A percentile compares a stretch with the other conserved stretches of the same genome.
Conservation (phyloP, 2,888 invertebrate genomes). For the Ormyrus nitidulus region DNA sequence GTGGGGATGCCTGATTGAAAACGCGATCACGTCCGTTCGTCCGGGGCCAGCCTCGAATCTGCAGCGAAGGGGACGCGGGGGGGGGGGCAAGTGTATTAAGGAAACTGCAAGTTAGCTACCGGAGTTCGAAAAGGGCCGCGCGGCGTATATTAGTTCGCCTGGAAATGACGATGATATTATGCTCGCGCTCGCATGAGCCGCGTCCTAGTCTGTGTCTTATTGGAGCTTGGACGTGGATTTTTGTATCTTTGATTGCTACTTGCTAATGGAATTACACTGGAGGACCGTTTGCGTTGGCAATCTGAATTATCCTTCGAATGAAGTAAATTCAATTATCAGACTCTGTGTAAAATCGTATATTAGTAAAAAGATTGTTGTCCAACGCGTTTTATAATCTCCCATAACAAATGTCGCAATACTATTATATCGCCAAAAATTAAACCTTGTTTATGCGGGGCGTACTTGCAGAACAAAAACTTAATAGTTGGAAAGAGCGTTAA, state of each 20-base stretch:
- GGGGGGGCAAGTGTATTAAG: slow-evolving; percentile 33
- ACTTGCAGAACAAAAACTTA: slow-evolving; percentile 1
- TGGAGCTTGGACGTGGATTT: not conserved
- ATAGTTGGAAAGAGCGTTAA: slow-evolving; percentile 4
- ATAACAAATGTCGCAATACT: no score
- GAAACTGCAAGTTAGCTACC: slow-evolving; percentile 46
- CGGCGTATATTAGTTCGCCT: slow-evolving; percentile 18
- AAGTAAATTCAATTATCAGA: no score
- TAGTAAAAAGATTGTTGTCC: no score
- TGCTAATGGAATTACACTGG: slow-evolving; percentile 7
- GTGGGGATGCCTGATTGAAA: slow-evolving; percentile 61
- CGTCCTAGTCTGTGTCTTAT: no score
- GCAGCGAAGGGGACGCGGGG: not conserved
- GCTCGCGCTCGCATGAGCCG: not conserved
- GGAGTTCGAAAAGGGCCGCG: not conserved
- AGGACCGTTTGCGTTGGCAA: no score
- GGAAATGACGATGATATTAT: slow-evolving; percentile 28
- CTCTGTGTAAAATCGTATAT: no score
- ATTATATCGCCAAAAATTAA: no score
- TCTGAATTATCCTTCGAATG: no score
- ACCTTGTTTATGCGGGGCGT: no score
- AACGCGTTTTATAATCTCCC: no score
- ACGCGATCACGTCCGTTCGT: slow-evolving; percentile 57
- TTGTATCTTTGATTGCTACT: not conserved
- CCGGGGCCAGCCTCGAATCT: not conserved